Conservation (phyloP, 2,888 invertebrate species). For the Drosophila demipolita region DNA sequence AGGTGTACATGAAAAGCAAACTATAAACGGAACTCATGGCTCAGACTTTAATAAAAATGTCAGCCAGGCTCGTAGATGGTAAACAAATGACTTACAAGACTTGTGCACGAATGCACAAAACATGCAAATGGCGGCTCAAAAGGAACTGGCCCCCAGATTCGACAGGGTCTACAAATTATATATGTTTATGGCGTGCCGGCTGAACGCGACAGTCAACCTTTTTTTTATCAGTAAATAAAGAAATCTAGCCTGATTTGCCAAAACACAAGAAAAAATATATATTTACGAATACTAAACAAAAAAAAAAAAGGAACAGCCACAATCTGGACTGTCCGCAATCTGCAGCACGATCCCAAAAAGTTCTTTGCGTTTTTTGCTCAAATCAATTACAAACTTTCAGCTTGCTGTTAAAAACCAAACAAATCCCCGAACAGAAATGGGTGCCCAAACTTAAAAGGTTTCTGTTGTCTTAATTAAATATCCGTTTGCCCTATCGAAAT, state of each 20-base stretch:
- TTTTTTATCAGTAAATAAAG: slow-evolving; percentile 59
- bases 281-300: neutral
- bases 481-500: slow-evolving; percentile 51
- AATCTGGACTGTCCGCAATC: slow-evolving; percentile 47
- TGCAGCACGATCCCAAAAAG: slow-evolving; percentile 61
- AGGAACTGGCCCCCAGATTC: slow-evolving; percentile 8
- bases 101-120: slow-evolving; percentile 80
- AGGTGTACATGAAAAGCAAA: slow-evolving; percentile 10
- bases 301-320: slow-evolving; percentile 21
- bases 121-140: slow-evolving; percentile 66
- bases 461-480: slow-evolving; percentile 78
- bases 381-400: slow-evolving; percentile 81
- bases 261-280: neutral
- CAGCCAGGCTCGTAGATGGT: slow-evolving; percentile 55
- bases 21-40: slow-evolving; percentile 50
- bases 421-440: slow-evolving; percentile 36
- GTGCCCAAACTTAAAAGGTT: slow-evolving; percentile 66
- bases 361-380: slow-evolving; percentile 63
- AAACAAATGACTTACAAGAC: slow-evolving; percentile 80
- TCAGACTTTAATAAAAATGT: slow-evolving; percentile 69
- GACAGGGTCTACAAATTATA: slow-evolving; percentile 48
- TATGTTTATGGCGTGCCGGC: slow-evolving; percentile 58
- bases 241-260: slow-evolving; percentile 40
- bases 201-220: slow-evolving; percentile 51
- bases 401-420: slow-evolving; percentile 57